Evolutionary conservation across 1,140 invertebrate species (phyloP), one percentile per base, ranked within the genome.

Genomic region (Aphelinus certus): DNA sequence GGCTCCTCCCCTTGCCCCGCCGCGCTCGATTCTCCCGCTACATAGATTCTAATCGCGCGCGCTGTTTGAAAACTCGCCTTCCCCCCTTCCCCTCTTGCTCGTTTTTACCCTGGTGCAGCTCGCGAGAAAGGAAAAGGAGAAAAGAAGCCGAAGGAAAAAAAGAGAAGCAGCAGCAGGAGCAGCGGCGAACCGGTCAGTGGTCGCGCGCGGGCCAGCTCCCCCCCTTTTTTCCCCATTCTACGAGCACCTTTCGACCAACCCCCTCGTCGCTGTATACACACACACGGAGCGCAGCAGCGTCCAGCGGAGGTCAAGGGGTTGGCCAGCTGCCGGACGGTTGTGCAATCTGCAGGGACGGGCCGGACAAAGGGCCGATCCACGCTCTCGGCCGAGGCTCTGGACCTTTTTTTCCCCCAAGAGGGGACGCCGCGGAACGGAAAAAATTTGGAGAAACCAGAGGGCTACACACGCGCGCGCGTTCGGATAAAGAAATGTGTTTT

Each of bases 11-110:
- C 26, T 26, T 26, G 26, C 26, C 26, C 26, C 26, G 26, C 26
- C 26, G 26, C 26, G 26, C 26, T 26, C 26, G 26, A 26, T 26
- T 26, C 26, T 26, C 26, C 26, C 26, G 26, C 26, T 26, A 26
- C 26, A 26, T 26, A 26, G 26, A 26, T 26, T 26, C 26, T 26
- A 26, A 63, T 63, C 61, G 45, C 46, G 61, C 61, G 45, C 61
- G 45, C 49, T 63, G 45, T 63, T n/a, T 63, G 7, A 62, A 62
- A 10, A 43, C 61, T 63, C 68, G 62, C 75, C 75, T 66, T 63
- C 75, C 76, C 71, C 77, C 75, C 78, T 78, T 78, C 77, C 78
- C 77, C 74, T 72, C 77, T 75, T 75, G 72, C 42, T 10, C 68
- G 68, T 56, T 47, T 46, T 57, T 43, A 56, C 9, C 76, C 6